phyloP scores from a whole-genome alignment of 2,888 invertebrate species.

The Ctenicera cuprea region DNA sequence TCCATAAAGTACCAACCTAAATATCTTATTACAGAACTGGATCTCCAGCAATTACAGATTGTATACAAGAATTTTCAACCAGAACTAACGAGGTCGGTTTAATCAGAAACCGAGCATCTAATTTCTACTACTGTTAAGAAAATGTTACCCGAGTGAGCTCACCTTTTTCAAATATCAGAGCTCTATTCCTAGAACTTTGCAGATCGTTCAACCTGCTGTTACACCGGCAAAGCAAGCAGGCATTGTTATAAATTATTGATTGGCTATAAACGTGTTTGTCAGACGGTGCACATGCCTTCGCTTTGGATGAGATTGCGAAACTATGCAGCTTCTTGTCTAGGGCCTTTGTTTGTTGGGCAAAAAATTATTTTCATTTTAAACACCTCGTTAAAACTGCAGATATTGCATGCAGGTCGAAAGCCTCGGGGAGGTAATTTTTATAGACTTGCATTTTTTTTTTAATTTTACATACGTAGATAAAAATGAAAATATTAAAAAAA shows the following conservation, averaged over 20 bases:
- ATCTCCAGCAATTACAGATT: background rate
- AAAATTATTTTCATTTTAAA: constrained; percentile 10
- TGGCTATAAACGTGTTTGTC: constrained; percentile 58
- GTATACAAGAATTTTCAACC: background rate
- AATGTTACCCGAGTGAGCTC: constrained; percentile 5
- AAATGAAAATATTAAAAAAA: no score
- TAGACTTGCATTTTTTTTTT: background rate
- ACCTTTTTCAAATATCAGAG: constrained; percentile 33
- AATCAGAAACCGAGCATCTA: background rate
- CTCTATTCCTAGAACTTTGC: constrained; percentile 50
- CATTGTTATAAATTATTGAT: constrained; percentile 60
- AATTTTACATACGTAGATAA: no score
- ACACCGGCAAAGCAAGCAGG: constrained; percentile 46
- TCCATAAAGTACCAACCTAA: constrained; percentile 1
- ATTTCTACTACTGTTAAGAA: background rate
- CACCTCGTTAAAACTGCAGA: constrained; percentile 9
- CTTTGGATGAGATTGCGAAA: constrained; percentile 45
- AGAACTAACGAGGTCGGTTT: constrained; percentile 13
- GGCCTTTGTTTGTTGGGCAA: constrained; percentile 8
- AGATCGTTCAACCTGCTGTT: constrained; percentile 56
- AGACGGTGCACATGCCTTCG: constrained; percentile 54
- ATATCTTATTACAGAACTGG: constrained; percentile 6
- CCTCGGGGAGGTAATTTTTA: no score
- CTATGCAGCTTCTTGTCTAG: constrained; percentile 48
- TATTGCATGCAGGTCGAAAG: no score